Percentiles rank a stretch among this genome's conserved stretches.
phyloP scores from a whole-genome alignment of 2,113 vertebrate species.

The Cryptotis parvus region DNA sequence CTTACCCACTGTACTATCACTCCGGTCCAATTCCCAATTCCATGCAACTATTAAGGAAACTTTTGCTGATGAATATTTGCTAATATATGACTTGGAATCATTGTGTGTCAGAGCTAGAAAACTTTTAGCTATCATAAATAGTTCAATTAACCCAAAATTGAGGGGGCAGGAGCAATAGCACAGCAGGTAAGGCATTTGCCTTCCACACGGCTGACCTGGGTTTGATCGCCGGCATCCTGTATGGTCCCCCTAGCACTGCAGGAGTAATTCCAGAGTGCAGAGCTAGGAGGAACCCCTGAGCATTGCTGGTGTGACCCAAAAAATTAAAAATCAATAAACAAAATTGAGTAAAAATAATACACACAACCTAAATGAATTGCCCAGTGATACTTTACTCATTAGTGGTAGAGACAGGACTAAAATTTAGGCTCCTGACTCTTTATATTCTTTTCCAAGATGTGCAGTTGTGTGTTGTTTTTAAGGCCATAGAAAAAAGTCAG shows the following conservation, averaged over 20 bases:
- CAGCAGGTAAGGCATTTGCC: too few species aligned
- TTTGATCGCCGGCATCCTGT: too few species aligned
- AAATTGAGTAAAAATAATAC: neutral
- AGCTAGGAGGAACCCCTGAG: too few species aligned
- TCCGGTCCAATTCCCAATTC: too few species aligned
- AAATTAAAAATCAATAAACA: too few species aligned
- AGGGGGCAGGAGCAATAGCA: too few species aligned
- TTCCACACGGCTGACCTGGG: too few species aligned
- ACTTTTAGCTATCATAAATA: neutral
- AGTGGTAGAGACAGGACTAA: neutral
- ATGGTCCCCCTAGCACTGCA: too few species aligned
- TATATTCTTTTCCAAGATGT: neutral
- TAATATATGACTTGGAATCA: neutral
- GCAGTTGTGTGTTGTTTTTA: neutral
- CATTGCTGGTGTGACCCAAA: too few species aligned
- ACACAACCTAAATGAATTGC: neutral
- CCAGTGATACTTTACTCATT: neutral
- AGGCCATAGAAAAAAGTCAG: neutral
- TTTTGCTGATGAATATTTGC: neutral
- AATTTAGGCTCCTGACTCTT: neutral
- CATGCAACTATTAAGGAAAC: neutral
- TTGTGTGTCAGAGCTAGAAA: neutral
- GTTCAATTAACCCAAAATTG: neutral
- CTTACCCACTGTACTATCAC: too few species aligned
- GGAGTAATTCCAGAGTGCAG: too few species aligned